A percentile compares a stretch with the other conserved stretches of the same genome.
These are phyloP conservation scores for Sebastes minor DNA, from an alignment of 2,797 vertebrate species.

Conservation along the genomic window DNA sequence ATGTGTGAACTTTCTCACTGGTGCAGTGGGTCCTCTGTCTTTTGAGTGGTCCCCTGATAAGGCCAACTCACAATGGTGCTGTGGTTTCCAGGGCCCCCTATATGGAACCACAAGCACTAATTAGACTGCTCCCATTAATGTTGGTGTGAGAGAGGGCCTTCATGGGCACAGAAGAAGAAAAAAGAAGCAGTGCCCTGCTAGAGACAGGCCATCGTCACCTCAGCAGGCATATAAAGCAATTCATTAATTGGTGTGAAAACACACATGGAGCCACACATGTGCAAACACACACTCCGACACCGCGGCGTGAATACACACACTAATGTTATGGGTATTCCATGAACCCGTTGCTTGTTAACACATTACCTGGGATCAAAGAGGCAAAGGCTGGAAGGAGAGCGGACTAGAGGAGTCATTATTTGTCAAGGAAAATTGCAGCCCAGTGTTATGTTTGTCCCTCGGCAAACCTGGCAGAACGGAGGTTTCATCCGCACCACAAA, in stretches of 20 bases:
- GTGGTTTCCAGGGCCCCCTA: slow-evolving; percentile 49
- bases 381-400: slow-evolving; percentile 51
- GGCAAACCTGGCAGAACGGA: slow-evolving; percentile 54
- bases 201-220: slow-evolving; percentile 79
- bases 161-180: slow-evolving; percentile 22
- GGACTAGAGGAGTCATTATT: slow-evolving; percentile 65
- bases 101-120: slow-evolving; percentile 66
- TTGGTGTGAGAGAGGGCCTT: slow-evolving; percentile 56
- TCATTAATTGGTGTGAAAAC: slow-evolving; percentile 84
- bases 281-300: slow-evolving; percentile 53
- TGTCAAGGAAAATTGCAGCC: slow-evolving; percentile 71
- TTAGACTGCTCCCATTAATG: slow-evolving; percentile 76
- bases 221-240: slow-evolving; percentile 75
- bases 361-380: slow-evolving; percentile 80
- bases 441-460: slow-evolving; percentile 71
- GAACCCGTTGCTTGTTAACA: slow-evolving; percentile 76
- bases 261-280: slow-evolving; percentile 41
- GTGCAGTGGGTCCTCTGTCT: slow-evolving; percentile 32
- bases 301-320: slow-evolving; percentile 53
- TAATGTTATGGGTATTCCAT: slow-evolving; percentile 66
- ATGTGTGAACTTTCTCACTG: slow-evolving; percentile 66
- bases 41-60: slow-evolving; percentile 62
- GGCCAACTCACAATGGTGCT: slow-evolving; percentile 58
- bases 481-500: slow-evolving; percentile 51
- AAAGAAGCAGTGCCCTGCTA: slow-evolving; percentile 39